Percentiles rank a stretch among this genome's conserved stretches.
These are phyloP conservation scores for Thymelicus acteon DNA, from an alignment of 2,888 invertebrate species.

Conservation along the genomic window DNA sequence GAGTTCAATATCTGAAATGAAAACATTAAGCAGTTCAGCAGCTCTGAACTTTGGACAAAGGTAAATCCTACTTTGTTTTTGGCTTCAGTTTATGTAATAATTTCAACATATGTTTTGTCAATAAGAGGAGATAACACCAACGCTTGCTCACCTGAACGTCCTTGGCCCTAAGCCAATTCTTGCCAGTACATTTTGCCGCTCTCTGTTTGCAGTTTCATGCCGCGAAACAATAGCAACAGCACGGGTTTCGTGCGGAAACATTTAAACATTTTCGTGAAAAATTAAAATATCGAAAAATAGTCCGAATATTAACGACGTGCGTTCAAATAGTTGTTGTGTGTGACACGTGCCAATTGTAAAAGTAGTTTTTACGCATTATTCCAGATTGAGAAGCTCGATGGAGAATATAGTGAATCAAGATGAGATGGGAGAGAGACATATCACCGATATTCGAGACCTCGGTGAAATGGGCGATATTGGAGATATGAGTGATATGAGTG, in stretches of 20 bases:
- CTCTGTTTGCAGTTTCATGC: constrained; percentile 76
- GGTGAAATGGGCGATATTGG: constrained; percentile 79
- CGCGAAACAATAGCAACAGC: constrained; percentile 80
- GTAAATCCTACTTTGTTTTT: constrained; percentile 51
- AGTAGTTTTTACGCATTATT: constrained; percentile 43
- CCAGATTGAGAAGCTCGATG: constrained; percentile 89
- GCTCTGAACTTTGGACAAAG: constrained; percentile 78
- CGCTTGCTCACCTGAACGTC: constrained; percentile 79
- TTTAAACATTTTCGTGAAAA: constrained; percentile 36
- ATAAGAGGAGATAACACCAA: constrained; percentile 61
- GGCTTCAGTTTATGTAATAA: constrained; percentile 39
- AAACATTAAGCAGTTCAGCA: constrained; percentile 86
- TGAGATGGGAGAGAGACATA: constrained; percentile 73
- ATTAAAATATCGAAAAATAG: constrained; percentile 9
- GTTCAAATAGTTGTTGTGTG: constrained; percentile 9
- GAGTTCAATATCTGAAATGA: constrained; percentile 94
- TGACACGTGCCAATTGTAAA: constrained; percentile 4
- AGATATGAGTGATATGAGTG: constrained; percentile 80
- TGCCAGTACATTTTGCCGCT: constrained; percentile 71
- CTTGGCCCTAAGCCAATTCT: constrained; percentile 79
- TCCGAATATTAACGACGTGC: not conserved
- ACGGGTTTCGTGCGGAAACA: constrained; percentile 55
- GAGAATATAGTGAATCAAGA: constrained; percentile 91
- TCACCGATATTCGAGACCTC: constrained; percentile 78
- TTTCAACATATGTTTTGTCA: constrained; percentile 55